These are phyloP conservation scores for Acanthiza pusilla DNA, from an alignment of 2,797 vertebrate genomes.

Conservation along the genomic window DNA sequence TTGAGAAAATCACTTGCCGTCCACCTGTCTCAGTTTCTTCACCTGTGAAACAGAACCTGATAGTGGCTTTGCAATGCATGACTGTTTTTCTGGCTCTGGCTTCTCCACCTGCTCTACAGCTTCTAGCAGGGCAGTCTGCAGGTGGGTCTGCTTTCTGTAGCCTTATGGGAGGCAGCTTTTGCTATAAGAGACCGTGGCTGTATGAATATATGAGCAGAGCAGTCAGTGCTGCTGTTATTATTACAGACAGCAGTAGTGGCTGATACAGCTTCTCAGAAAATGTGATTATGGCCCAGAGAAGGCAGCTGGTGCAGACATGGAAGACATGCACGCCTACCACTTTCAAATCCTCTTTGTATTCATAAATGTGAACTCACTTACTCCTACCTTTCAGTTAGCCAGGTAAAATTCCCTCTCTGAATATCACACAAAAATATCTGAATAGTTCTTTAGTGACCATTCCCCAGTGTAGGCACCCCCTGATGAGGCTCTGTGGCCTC, in stretches of 20 bases:
- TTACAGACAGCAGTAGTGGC: background rate
- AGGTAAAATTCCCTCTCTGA: background rate
- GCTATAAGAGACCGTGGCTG: fast-evolving
- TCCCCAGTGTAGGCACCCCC: background rate
- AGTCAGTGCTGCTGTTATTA: background rate
- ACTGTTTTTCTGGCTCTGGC: background rate
- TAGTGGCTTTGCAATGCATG: background rate
- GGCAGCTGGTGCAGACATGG: background rate
- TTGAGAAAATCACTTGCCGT: background rate
- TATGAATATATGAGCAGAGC: background rate
- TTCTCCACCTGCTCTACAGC: background rate
- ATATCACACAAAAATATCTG: background rate
- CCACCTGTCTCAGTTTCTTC: background rate
- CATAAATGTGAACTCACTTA: background rate
- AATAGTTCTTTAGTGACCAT: background rate
- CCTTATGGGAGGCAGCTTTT: background rate
- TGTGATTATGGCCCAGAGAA: background rate
- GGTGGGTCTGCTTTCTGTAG: background rate
- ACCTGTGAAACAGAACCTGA: background rate
- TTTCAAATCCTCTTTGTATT: background rate
- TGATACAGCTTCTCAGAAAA: background rate
- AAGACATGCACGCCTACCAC: background rate
- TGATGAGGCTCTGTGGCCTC: background rate
- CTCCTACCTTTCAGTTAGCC: background rate
- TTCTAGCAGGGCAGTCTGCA: background rate